Percentiles rank a stretch among this genome's conserved stretches.
phyloP scores from a whole-genome alignment of 2,888 invertebrate genomes.

The Heliconius ethilla region DNA sequence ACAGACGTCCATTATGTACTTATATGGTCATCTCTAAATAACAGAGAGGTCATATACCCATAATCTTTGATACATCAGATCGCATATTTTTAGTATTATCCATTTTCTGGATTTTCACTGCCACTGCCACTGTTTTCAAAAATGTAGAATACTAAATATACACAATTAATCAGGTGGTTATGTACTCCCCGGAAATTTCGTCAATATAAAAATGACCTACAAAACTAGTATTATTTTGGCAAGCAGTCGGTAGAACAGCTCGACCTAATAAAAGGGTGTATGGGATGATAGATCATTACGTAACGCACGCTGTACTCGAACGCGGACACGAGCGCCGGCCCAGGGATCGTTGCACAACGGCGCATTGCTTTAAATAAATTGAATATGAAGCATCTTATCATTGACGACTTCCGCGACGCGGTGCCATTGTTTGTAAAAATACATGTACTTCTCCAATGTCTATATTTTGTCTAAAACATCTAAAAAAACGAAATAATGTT shows the following conservation, averaged over 20 bases:
- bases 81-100: too few species aligned
- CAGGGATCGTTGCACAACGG: conserved; percentile 62
- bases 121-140: too few species aligned
- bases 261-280: conserved; percentile 70
- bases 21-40: too few species aligned
- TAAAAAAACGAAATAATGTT: neutral
- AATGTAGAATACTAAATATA: too few species aligned
- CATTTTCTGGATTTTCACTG: too few species aligned
- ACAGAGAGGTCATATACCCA: too few species aligned
- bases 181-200: neutral
- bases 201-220: neutral
- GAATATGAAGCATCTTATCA: conserved; percentile 41
- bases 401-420: conserved; percentile 45
- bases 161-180: too few species aligned
- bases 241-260: conserved; percentile 67
- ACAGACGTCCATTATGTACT: too few species aligned
- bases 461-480: neutral
- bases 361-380: conserved; percentile 49
- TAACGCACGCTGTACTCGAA: conserved; percentile 62
- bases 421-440: conserved; percentile 20
- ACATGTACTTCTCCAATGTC: neutral
- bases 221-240: conserved; percentile 48
- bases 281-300: conserved; percentile 62
- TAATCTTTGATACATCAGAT: too few species aligned
- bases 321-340: conserved; percentile 59